These are phyloP conservation scores for Cephus sareptanus DNA, from an alignment of 2,888 invertebrate genomes.

Conservation along the genomic window DNA sequence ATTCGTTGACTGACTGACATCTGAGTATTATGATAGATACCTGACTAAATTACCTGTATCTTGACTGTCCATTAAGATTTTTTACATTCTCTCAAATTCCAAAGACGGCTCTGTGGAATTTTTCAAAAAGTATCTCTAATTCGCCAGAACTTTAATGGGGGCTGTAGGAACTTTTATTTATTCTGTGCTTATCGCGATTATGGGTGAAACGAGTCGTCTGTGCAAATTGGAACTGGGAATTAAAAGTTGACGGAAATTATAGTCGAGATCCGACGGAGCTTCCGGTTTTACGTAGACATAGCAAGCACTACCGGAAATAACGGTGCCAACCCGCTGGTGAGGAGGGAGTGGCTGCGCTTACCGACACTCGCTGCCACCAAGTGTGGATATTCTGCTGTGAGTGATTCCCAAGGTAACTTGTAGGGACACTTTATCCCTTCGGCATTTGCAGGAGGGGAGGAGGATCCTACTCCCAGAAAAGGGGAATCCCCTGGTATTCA, in stretches of 20 bases:
- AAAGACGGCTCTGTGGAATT: no score
- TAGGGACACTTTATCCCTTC: no score
- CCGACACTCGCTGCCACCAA: not conserved
- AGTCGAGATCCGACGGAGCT: constrained; percentile 11
- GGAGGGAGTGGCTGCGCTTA: not conserved
- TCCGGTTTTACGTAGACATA: not conserved
- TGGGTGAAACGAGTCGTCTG: not conserved
- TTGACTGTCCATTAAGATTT: not conserved
- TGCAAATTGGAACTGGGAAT: constrained; percentile 12
- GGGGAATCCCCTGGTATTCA: constrained; percentile 14
- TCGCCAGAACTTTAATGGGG: no score
- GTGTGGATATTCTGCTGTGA: not conserved
- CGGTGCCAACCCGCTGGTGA: constrained; percentile 1
- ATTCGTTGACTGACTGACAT: no score
- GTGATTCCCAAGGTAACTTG: not conserved
- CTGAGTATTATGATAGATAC: not conserved
- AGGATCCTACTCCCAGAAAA: no score
- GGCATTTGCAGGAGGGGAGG: no score
- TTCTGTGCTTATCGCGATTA: no score
- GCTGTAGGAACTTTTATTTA: no score
- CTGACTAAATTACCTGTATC: not conserved
- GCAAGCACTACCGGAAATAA: constrained; percentile 3
- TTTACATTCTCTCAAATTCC: not conserved
- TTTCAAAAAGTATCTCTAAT: no score
- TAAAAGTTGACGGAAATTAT: constrained; percentile 46